phyloP scores from a whole-genome alignment of 2,888 invertebrate genomes.

The Oxytorus armatus region DNA sequence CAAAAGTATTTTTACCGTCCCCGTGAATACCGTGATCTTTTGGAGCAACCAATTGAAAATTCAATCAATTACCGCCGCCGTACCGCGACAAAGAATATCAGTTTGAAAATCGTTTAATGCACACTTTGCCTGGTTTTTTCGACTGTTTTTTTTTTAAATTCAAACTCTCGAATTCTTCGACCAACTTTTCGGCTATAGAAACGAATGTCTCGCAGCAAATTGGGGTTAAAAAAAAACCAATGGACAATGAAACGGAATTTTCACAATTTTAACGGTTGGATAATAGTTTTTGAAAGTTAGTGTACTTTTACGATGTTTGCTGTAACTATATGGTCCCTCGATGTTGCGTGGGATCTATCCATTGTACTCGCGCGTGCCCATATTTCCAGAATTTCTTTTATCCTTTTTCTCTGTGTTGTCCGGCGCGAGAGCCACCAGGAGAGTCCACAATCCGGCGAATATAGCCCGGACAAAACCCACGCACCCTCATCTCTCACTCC shows the following conservation, averaged over 20 bases:
- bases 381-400: constrained; percentile 67
- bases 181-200: no score
- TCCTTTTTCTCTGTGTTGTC: constrained; percentile 56
- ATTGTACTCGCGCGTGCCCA: constrained; percentile 66
- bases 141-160: not conserved
- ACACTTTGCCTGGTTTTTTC: not conserved
- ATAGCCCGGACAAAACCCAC: constrained; percentile 62
- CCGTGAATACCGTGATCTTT: no score
- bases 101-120: not conserved
- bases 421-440: constrained; percentile 35
- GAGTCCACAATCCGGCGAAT: constrained; percentile 48
- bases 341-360: constrained; percentile 66
- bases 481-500: constrained; percentile 35
- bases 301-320: constrained; percentile 30
- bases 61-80: no score
- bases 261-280: constrained; percentile 6
- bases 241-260: not conserved
- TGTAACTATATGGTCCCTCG: constrained; percentile 43
- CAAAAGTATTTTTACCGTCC: constrained; percentile 36
- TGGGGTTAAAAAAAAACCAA: not conserved
- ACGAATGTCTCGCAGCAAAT: not conserved
- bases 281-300: constrained; percentile 43
- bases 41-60: no score
- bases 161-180: not conserved
- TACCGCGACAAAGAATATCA: no score